Percentiles rank a stretch among this genome's conserved stretches.
These are phyloP conservation scores for Ptyas mucosa DNA, from an alignment of 2,113 vertebrate species.

Conservation along the genomic window DNA sequence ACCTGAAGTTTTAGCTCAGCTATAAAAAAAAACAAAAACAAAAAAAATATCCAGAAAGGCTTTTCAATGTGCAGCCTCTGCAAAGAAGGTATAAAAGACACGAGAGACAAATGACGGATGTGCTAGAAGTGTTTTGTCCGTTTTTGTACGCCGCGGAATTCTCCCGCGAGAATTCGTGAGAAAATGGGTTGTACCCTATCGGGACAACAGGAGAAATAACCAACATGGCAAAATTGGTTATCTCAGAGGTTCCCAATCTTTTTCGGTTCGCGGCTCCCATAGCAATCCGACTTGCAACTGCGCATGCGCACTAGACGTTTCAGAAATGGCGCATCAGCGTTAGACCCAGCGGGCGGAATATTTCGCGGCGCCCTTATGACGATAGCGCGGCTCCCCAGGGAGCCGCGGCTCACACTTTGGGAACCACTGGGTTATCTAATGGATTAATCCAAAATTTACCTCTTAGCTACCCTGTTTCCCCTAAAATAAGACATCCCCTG, in stretches of 20 bases:
- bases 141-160: neutral
- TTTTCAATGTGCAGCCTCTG: no score
- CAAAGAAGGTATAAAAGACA: neutral
- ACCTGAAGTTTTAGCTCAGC: neutral
- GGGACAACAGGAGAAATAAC: neutral
- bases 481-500: no score
- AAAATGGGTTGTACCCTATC: neutral
- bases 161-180: no score
- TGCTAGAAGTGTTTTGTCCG: neutral
- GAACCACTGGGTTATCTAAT: neutral
- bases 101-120: neutral
- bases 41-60: neutral
- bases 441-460: neutral
- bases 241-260: no score
- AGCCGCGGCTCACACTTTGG: no score
- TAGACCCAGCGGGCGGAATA: no score
- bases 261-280: no score
- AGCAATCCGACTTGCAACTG: no score
- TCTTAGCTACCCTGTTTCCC: neutral
- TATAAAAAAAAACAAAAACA: neutral
- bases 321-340: no score
- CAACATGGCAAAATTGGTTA: neutral
- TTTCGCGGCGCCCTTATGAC: no score
- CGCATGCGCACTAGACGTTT: no score
- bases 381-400: no score